phyloP scores from a whole-genome alignment of 2,113 vertebrate genomes.

The Ciconia stormi region DNA sequence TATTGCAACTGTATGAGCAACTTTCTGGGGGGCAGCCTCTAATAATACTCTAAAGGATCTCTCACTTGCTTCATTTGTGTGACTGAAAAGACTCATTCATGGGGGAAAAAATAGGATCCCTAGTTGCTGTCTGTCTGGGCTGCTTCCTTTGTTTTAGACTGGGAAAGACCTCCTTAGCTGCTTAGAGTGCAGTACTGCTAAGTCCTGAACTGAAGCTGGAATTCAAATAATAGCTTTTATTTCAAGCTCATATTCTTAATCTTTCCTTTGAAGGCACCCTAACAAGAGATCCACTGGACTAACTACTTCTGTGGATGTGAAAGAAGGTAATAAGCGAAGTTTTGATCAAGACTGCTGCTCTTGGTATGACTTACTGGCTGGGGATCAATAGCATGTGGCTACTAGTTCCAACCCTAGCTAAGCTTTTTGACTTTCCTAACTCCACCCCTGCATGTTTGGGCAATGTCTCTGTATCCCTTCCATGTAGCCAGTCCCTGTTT shows the following conservation, averaged over 20 bases:
- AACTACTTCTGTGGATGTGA: not conserved
- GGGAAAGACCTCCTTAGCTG: not conserved
- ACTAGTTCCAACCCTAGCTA: not conserved
- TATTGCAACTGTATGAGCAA: not conserved
- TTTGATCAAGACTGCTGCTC: not conserved
- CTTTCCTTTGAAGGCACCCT: constrained; percentile 48
- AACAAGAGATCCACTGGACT: not conserved
- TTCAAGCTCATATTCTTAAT: not conserved
- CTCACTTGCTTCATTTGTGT: not conserved
- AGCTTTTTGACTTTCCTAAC: not conserved
- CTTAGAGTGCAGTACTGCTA: not conserved
- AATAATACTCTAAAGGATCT: not conserved
- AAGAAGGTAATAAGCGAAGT: constrained; percentile 63
- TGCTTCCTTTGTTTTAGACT: not conserved
- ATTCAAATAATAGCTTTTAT: not conserved
- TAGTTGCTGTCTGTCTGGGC: not conserved
- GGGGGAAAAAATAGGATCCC: accelerated
- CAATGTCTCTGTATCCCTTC: not conserved
- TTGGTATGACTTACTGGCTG: not conserved
- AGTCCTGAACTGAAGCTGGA: not conserved
- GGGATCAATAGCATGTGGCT: not conserved
- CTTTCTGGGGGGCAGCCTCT: not conserved
- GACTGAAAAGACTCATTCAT: not conserved
- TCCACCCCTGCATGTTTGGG: not conserved
- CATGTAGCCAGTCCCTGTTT: not conserved